A percentile compares a stretch with the other conserved stretches of the same genome.
These are phyloP conservation scores for Heliconius hermathena DNA, from an alignment of 1,140 invertebrate species.

Conservation along the genomic window DNA sequence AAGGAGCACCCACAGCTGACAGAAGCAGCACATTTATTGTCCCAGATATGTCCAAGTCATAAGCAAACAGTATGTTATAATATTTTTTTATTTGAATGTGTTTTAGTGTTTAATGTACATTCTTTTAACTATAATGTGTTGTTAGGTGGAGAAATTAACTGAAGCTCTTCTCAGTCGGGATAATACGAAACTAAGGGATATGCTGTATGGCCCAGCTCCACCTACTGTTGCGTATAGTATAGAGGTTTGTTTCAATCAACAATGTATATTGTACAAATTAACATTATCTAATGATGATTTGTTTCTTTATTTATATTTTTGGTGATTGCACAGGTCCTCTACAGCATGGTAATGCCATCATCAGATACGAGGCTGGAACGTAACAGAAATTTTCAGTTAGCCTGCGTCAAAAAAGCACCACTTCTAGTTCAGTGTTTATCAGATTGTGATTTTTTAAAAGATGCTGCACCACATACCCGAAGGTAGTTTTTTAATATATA, in stretches of 20 bases:
- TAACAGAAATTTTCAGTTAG: constrained; percentile 93
- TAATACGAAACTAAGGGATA: constrained; percentile 70
- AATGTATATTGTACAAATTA: neutral
- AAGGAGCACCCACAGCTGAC: constrained; percentile 90
- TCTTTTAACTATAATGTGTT: constrained; percentile 12
- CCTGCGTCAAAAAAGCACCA: constrained; percentile 90
- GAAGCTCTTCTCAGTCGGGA: constrained; percentile 75
- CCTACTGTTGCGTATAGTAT: constrained; percentile 80
- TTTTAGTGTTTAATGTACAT: neutral
- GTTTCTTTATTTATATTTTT: neutral
- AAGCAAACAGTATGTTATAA: constrained; percentile 73
- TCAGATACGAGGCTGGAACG: constrained; percentile 91
- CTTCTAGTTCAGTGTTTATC: constrained; percentile 76
- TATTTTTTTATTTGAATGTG: neutral
- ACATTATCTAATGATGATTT: neutral
- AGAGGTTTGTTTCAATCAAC: constrained; percentile 53
- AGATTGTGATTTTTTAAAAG: constrained; percentile 71
- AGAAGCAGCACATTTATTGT: constrained; percentile 91
- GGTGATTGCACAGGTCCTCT: constrained; percentile 87
- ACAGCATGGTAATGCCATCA: constrained; percentile 96
- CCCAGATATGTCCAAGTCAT: constrained; percentile 96
- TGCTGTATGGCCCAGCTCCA: constrained; percentile 77
- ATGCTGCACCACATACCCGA: constrained; percentile 71
- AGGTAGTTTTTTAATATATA: constrained; percentile 52
- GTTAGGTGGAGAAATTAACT: constrained; percentile 76